These are phyloP conservation scores for Iguana delicatissima DNA, from an alignment of 2,797 vertebrate species.

Conservation along the genomic window DNA sequence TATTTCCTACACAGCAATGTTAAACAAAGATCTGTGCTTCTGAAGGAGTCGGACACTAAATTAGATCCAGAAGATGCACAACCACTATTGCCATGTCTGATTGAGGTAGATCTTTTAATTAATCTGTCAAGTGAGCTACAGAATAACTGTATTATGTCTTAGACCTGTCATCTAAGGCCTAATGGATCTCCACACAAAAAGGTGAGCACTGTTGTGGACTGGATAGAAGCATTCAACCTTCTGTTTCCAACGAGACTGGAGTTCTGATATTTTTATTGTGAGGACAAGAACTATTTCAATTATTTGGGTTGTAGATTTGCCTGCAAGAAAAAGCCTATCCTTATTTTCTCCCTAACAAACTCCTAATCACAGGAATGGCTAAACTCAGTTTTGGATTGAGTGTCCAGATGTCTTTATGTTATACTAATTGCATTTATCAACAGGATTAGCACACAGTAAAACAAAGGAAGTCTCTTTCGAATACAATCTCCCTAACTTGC, in stretches of 20 bases:
- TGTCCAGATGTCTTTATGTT: not conserved
- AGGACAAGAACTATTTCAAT: not conserved
- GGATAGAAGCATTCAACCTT: not conserved
- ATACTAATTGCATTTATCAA: not conserved
- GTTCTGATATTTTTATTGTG: not conserved
- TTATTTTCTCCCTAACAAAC: not conserved
- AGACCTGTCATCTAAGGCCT: not conserved
- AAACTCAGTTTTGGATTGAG: not conserved
- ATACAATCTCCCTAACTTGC: not conserved
- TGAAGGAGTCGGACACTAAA: not conserved
- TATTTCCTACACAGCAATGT: not conserved
- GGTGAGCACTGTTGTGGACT: not conserved
- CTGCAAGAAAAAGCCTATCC: not conserved
- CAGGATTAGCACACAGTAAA: not conserved
- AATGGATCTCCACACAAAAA: not conserved
- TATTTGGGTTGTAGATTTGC: not conserved
- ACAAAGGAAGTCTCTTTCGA: not conserved
- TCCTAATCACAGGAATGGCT: not conserved
- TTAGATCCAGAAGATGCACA: not conserved
- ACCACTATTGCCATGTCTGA: not conserved
- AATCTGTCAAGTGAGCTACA: not conserved
- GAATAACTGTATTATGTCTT: not conserved
- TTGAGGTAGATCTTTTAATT: not conserved
- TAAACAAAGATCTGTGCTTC: not conserved
- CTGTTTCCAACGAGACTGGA: not conserved